A percentile compares a stretch with the other conserved stretches of the same genome.
These are phyloP conservation scores for Hartigia nigra DNA, from an alignment of 2,888 invertebrate genomes.

Conservation along the genomic window DNA sequence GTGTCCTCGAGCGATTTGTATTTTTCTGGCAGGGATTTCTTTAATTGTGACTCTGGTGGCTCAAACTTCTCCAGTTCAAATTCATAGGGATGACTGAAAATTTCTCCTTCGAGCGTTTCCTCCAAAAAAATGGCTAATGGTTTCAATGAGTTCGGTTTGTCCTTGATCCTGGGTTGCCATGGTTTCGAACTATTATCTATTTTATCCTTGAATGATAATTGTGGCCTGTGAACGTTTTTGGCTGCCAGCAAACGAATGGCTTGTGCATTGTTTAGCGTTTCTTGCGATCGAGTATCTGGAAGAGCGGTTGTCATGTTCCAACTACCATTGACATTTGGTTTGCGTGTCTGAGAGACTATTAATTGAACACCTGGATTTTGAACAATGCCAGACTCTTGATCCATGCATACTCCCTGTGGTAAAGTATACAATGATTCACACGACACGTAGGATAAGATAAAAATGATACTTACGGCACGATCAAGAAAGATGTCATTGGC, in stretches of 20 bases:
- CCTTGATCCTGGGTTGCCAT: constrained; percentile 85
- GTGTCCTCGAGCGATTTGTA: constrained; percentile 73
- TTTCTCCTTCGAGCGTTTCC: constrained; percentile 72
- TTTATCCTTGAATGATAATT: constrained; percentile 84
- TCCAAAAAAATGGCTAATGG: constrained; percentile 81
- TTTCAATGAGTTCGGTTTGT: constrained; percentile 89
- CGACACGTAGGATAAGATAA: not conserved
- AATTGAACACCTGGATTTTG: constrained; percentile 68
- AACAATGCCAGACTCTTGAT: constrained; percentile 74
- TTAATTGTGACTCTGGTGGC: constrained; percentile 69
- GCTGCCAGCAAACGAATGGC: constrained; percentile 74
- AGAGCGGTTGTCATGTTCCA: constrained; percentile 68
- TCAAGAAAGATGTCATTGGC: constrained; percentile 88
- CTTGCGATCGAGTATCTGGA: constrained; percentile 8
- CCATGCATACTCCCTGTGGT: constrained; percentile 68
- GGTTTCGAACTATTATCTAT: constrained; percentile 84
- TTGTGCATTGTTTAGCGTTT: constrained; percentile 26
- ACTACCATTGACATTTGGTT: constrained; percentile 68
- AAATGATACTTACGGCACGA: constrained; percentile 72
- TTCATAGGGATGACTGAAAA: constrained; percentile 87
- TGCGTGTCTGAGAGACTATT: constrained; percentile 66
- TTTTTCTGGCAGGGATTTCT: constrained; percentile 64
- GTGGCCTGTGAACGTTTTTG: constrained; percentile 83
- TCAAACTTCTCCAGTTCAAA: constrained; percentile 82
- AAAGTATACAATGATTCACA: not conserved